Evolutionary conservation across 1,140 invertebrate species (phyloP).

Genomic region (Globodera ellingtonae): DNA sequence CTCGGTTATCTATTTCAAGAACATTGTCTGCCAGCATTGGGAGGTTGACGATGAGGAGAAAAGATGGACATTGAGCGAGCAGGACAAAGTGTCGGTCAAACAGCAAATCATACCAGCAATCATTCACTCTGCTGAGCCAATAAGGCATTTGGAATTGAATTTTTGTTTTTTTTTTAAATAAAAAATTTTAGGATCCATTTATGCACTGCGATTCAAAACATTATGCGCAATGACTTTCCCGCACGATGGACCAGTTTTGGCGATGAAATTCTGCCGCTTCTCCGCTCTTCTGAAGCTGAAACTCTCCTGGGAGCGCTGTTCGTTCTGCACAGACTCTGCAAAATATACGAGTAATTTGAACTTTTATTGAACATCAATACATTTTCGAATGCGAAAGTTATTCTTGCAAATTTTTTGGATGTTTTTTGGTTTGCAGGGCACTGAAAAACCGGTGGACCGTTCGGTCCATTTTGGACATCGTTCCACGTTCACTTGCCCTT

Average conservation of each 20-base stretch:
- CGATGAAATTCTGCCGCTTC: constrained; percentile 84
- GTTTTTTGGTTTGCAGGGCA: constrained; percentile 1
- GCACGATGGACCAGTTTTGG: constrained; percentile 88
- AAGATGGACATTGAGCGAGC: constrained; percentile 78
- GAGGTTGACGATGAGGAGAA: constrained; percentile 72
- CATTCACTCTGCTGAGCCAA: constrained; percentile 84
- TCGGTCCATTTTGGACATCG: not conserved
- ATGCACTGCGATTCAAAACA: constrained; percentile 80
- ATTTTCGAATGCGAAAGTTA: too few species aligned
- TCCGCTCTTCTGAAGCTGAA: constrained; percentile 79
- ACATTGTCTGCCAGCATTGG: constrained; percentile 86
- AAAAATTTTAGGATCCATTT: constrained; percentile 77
- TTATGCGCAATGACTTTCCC: constrained; percentile 94
- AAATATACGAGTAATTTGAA: constrained; percentile 79
- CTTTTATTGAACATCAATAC: not conserved
- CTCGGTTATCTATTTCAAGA: constrained; percentile 93
- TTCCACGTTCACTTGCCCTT: constrained; percentile 17
- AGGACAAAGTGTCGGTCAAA: constrained; percentile 88
- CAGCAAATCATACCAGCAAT: constrained; percentile 91
- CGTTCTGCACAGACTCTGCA: constrained; percentile 89
- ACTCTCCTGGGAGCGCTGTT: constrained; percentile 89
- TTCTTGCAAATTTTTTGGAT: not conserved
- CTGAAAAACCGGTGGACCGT: not conserved
- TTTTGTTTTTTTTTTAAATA: constrained; percentile 8
- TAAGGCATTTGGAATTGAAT: constrained; percentile 71